Base-by-base conservation (phyloP, 2,113 vertebrate species). In the Machaerirhynchus nigripectus region DNA sequence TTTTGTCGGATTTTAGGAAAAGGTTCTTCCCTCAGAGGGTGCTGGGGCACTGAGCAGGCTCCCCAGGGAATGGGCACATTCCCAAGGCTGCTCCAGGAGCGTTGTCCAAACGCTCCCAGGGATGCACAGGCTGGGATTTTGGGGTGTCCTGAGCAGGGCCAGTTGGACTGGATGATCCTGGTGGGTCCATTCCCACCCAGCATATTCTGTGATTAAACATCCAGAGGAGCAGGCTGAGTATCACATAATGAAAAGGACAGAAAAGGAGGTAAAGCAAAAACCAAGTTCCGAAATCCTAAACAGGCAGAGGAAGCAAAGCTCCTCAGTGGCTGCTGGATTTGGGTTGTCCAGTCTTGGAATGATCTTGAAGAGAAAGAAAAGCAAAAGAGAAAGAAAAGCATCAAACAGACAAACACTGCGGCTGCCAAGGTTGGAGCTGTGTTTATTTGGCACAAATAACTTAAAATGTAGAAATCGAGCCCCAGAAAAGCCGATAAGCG, bases 81-180 rank as follows among this genome's bases (percentile, higher is more conserved):
- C 47, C 74, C 64, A 24, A 39, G 12, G 57, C 57, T 67, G 44
- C 37, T 59, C 17, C 37, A 27, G 61, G 37, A 52, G 21, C 0
- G 0, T 21, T 47, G n/a, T n/a, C n/a, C n/a, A n/a, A 15, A 0
- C 1, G 1, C n/a, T 13, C 24, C 9, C 23, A 60, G 56, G 67
- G 15, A 18, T 23, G 39, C 42, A 7, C 40, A 69, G 74, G 28
- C 4, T 61, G 56, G 49, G 26, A 49, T 73, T 80, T 80, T 70
- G 6, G 26, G 21, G 1, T 31, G n/a, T 47, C n/a, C n/a, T 52
- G 46, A 1, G 57, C 57, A 39, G 21, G 42, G 44, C 20, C 56
- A 24, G 13, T 15, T 78, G 73, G 28, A n/a, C 33, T 28, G n/a
- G 31, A 6, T 40, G 30, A 15, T 56, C 28, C 30, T 24, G 3